Conservation (phyloP, 2,797 vertebrate genomes). For the Petrocephalus schoutedeni region DNA sequence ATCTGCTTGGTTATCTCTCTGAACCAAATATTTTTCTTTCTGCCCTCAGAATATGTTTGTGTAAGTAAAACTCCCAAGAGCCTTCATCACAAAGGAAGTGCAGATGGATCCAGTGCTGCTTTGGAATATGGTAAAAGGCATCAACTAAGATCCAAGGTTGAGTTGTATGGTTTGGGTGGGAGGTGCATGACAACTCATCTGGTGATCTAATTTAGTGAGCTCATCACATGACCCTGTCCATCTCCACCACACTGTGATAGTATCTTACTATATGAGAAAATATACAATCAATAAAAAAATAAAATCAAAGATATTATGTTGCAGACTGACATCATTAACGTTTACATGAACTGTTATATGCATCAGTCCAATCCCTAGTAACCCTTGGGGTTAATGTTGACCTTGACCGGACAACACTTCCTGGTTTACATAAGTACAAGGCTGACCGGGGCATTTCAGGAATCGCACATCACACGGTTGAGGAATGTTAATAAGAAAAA, state of each 20-base stretch:
- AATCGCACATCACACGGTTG: background rate
- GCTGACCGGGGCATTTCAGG: background rate
- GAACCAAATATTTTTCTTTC: no score
- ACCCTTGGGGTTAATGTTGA: background rate
- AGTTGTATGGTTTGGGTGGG: no score
- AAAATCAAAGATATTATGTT: background rate
- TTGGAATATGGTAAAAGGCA: background rate
- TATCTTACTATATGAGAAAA: background rate
- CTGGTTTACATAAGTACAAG: background rate
- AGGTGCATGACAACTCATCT: background rate
- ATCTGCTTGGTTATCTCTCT: no score
- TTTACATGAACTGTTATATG: background rate
- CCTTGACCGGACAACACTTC: background rate
- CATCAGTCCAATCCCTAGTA: background rate
- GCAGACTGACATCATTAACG: background rate
- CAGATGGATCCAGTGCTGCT: background rate
- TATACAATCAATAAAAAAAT: background rate
- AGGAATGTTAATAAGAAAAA: slow-evolving; percentile 1
- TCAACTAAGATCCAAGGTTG: background rate
- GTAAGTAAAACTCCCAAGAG: no score
- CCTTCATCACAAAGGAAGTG: background rate
- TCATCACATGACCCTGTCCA: background rate
- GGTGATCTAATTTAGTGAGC: background rate
- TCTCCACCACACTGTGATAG: background rate
- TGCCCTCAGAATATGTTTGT: no score